Conservation (phyloP, 2,113 vertebrate species). For the Brachypodius melanocephalos region DNA sequence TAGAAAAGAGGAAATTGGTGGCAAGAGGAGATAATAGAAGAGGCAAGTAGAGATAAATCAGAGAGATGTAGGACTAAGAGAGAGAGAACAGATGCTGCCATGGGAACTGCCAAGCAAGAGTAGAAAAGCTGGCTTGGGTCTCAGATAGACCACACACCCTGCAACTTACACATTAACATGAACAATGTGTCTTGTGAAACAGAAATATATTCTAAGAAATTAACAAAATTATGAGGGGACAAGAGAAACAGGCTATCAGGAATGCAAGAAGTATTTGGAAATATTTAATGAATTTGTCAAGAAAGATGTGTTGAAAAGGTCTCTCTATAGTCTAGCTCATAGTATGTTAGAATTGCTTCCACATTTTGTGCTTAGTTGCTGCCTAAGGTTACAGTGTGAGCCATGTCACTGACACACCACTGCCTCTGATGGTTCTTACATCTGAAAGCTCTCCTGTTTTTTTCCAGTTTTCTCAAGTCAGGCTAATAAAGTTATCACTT, state of each 20-base stretch:
- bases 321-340: not conserved
- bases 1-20: constrained; percentile 46
- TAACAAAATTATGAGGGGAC: not conserved
- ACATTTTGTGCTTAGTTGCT: not conserved
- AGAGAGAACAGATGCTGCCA: constrained; percentile 33
- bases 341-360: not conserved
- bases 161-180: not conserved
- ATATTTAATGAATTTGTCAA: not conserved
- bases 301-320: not conserved
- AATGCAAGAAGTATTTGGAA: not conserved
- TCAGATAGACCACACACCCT: not conserved
- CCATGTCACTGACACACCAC: not conserved
- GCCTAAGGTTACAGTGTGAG: not conserved
- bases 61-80: not conserved
- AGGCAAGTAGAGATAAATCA: constrained; percentile 47
- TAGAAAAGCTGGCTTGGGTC: not conserved
- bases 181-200: not conserved
- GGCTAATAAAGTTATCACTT: not conserved
- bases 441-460: not conserved
- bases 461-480: not conserved
- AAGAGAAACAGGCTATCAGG: not conserved
- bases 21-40: constrained; percentile 44
- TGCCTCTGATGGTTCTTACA: not conserved
- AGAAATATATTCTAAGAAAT: not conserved
- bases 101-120: constrained; percentile 27